phyloP scores from a whole-genome alignment of 1,140 invertebrate genomes.

The Apis mellifera region DNA sequence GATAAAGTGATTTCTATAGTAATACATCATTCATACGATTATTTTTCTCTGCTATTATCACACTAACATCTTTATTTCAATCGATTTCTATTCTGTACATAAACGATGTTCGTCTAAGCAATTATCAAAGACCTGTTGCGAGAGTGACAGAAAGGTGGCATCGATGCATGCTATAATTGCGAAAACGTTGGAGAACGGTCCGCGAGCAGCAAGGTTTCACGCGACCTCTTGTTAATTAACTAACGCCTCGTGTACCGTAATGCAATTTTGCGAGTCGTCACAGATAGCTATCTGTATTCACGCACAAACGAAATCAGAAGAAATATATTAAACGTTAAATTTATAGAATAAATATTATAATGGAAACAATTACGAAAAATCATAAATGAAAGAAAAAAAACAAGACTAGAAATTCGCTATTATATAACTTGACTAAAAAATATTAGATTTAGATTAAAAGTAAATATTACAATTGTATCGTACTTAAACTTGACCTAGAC shows the following conservation, averaged over 20 bases:
- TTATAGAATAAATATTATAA: not conserved
- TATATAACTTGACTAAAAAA: not conserved
- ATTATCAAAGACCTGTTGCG: not conserved
- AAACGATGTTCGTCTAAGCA: not conserved
- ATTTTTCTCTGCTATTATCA: not conserved
- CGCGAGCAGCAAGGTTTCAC: not conserved
- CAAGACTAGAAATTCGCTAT: not conserved
- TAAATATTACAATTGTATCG: not conserved
- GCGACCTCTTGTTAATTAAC: slow-evolving; percentile 35
- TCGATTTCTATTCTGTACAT: slow-evolving; percentile 2
- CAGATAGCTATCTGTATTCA: not conserved
- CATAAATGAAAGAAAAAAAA: not conserved
- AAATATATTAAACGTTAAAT: not conserved
- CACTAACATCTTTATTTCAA: not conserved
- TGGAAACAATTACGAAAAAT: not conserved
- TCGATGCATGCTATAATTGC: slow-evolving; percentile 12
- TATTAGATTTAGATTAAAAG: not conserved
- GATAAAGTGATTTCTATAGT: not conserved
- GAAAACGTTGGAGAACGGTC: slow-evolving; percentile 22
- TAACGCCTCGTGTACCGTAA: slow-evolving; percentile 20
- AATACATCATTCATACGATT: not conserved
- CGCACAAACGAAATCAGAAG: not conserved
- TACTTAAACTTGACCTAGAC: not conserved
- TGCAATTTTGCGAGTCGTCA: slow-evolving; percentile 19
- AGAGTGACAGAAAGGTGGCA: slow-evolving; percentile 25